phyloP scores from a whole-genome alignment of 2,113 vertebrate species.

The Phycodurus eques region DNA sequence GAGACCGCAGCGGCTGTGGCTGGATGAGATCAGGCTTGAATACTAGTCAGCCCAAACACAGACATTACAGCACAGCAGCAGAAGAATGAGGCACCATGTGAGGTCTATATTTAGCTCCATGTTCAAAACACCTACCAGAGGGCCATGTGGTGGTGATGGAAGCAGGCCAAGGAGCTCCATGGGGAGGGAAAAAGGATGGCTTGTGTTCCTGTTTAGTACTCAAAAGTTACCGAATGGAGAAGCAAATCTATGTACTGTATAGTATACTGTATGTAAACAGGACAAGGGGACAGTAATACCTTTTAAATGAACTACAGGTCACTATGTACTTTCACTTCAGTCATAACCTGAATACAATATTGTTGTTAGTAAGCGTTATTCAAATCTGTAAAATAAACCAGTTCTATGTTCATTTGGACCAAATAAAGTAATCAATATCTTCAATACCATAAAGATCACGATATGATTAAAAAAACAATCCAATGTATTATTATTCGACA shows the following conservation, averaged over 20 bases:
- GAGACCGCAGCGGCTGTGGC: conserved; percentile 52
- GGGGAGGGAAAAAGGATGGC: conserved; percentile 37
- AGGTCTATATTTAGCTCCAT: conserved; percentile 66
- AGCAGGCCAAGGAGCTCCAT: conserved; percentile 41
- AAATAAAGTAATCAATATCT: neutral
- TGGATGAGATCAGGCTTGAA: conserved; percentile 59
- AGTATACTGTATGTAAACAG: conserved; percentile 20
- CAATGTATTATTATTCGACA: neutral
- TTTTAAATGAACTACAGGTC: neutral
- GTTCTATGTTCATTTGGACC: neutral
- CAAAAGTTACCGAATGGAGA: conserved; percentile 8
- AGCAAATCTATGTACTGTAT: conserved; percentile 8
- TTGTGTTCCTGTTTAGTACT: conserved; percentile 50
- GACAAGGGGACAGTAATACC: neutral
- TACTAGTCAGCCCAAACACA: conserved; percentile 58
- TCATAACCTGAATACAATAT: neutral
- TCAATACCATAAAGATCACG: neutral
- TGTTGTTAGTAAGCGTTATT: neutral
- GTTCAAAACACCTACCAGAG: conserved; percentile 47
- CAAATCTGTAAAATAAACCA: neutral
- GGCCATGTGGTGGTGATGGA: conserved; percentile 46
- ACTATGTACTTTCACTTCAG: neutral
- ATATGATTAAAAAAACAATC: too few relatives aligned
- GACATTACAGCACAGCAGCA: conserved; percentile 45
- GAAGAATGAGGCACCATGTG: conserved; percentile 39